Percentiles rank a stretch among this genome's conserved stretches.
phyloP scores from a whole-genome alignment of 1,140 invertebrate genomes.

The Drosophila jambulina region DNA sequence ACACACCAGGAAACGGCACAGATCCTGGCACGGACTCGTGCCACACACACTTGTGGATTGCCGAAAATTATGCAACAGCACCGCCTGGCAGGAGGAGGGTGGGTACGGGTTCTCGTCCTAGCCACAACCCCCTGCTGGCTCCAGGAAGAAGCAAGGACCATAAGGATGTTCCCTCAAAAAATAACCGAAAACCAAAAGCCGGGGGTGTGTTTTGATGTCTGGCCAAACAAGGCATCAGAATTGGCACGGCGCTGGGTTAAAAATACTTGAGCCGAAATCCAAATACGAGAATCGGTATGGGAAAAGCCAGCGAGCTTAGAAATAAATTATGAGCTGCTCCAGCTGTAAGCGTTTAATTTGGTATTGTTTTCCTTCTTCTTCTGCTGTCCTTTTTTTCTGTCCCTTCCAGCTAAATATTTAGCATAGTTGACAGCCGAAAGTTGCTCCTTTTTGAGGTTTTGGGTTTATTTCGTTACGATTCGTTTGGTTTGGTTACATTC shows the following conservation, averaged over 20 bases:
- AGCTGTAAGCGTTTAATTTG: slow-evolving; percentile 72
- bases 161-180: slow-evolving; percentile 16
- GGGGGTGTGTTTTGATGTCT: slow-evolving; percentile 81
- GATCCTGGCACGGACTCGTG: slow-evolving; percentile 43
- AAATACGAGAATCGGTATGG: slow-evolving; percentile 12
- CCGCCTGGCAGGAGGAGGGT: slow-evolving; percentile 24
- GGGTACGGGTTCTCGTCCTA: not conserved
- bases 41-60: slow-evolving; percentile 84
- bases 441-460: slow-evolving; percentile 74
- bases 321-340: slow-evolving; percentile 60
- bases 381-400: slow-evolving; percentile 12
- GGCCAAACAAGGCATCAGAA: slow-evolving; percentile 41
- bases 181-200: slow-evolving; percentile 39
- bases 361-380: slow-evolving; percentile 56
- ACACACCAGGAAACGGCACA: slow-evolving; percentile 26
- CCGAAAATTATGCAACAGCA: slow-evolving; percentile 83
- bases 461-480: slow-evolving; percentile 81
- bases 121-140: slow-evolving; percentile 25
- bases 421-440: slow-evolving; percentile 76
- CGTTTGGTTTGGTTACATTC: slow-evolving; percentile 70
- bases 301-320: slow-evolving; percentile 27
- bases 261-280: slow-evolving; percentile 43
- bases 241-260: slow-evolving; percentile 48
- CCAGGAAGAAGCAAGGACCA: slow-evolving; percentile 6
- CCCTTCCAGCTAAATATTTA: slow-evolving; percentile 60